phyloP scores from a whole-genome alignment of 2,113 vertebrate genomes.

The Phylloscopus whistleri region DNA sequence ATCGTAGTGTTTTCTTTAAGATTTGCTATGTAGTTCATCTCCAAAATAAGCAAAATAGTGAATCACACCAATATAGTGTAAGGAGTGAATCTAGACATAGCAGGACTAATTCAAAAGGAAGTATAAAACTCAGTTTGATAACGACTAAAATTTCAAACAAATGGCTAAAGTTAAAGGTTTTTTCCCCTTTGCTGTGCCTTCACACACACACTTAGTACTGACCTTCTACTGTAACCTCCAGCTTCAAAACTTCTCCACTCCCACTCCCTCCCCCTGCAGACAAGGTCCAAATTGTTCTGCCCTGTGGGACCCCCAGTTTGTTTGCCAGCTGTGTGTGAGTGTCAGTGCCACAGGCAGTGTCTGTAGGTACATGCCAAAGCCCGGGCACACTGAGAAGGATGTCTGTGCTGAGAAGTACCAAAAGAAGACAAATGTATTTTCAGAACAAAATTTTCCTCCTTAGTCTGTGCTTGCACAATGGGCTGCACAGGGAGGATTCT shows the following conservation, averaged over 20 bases:
- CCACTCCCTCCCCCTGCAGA: neutral
- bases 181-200: neutral
- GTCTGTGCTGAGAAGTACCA: neutral
- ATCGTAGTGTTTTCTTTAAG: neutral
- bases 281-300: neutral
- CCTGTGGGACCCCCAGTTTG: rapidly evolving
- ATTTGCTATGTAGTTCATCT: neutral
- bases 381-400: neutral
- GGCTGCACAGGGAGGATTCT: neutral
- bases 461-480: neutral
- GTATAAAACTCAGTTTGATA: neutral
- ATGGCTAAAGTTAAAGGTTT: neutral
- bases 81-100: neutral
- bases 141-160: neutral
- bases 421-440: neutral
- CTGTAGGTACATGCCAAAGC: neutral
- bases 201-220: neutral
- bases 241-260: neutral
- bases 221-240: neutral
- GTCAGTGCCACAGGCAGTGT: neutral
- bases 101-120: neutral
- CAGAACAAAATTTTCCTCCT: neutral
- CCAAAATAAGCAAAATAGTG: neutral
- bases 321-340: neutral
- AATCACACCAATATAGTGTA: neutral